Conservation (phyloP, 64 coral and sea anemone genomes). For the Porites australiensis region DNA sequence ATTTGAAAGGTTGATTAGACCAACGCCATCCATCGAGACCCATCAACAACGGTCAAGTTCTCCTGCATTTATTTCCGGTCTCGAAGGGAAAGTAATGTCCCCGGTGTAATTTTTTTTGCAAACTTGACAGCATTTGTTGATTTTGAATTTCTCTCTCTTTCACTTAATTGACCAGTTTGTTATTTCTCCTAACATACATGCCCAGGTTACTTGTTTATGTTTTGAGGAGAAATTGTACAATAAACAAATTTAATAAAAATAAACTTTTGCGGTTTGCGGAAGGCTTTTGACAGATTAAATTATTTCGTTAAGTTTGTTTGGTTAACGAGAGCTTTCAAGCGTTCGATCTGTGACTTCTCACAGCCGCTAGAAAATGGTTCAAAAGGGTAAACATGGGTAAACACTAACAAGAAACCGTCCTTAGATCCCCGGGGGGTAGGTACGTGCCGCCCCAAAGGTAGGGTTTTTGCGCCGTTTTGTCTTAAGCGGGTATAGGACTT, state of each 20-base stretch:
- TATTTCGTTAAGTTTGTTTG: conserved; percentile 35
- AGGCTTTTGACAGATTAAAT: conserved; percentile 37
- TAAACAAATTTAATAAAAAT: neutral
- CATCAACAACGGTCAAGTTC: no score
- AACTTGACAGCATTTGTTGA: no score
- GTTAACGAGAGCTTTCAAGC: neutral
- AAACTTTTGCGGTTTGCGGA: conserved; percentile 33
- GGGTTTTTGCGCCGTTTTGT: no score
- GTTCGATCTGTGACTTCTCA: neutral
- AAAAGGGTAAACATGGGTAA: conserved; percentile 36
- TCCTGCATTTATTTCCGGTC: no score
- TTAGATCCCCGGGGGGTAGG: neutral
- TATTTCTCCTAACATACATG: neutral
- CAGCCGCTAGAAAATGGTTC: neutral
- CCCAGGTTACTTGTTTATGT: neutral
- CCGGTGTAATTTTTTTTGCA: no score
- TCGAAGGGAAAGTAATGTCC: no score
- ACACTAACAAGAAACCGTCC: neutral
- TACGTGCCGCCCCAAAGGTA: no score
- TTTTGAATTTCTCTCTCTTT: neutral
- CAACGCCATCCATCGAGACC: neutral
- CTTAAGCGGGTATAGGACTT: no score
- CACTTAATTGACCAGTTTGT: neutral
- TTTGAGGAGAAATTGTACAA: neutral
- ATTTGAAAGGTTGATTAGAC: conserved; percentile 2